Evolutionary conservation across 2,113 vertebrate species (phyloP).

Genomic region (Saimiri boliviensis): DNA sequence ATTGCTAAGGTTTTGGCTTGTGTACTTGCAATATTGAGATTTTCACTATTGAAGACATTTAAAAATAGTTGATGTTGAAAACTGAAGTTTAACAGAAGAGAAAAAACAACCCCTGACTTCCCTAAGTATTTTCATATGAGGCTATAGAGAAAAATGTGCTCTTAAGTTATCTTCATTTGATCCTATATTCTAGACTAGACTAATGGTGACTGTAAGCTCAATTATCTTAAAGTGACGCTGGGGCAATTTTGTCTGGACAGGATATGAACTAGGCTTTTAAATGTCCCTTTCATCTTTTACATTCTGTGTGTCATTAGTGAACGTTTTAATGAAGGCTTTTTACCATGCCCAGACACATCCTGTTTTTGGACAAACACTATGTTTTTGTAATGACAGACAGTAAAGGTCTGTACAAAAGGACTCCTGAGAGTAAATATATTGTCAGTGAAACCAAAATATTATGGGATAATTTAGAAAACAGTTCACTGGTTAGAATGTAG

Average conservation of each 20-base stretch:
- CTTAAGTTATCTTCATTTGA: not conserved
- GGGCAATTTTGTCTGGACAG: not conserved
- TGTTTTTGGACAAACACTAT: not conserved
- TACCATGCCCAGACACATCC: not conserved
- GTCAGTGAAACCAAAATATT: not conserved
- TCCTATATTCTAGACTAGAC: not conserved
- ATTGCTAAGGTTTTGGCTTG: not conserved
- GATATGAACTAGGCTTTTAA: not conserved
- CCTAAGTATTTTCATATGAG: not conserved
- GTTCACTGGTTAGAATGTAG: not conserved
- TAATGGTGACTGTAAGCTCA: not conserved
- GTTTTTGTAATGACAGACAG: not conserved
- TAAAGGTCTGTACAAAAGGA: not conserved
- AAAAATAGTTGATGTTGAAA: not conserved
- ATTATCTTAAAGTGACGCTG: not conserved
- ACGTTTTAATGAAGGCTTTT: not conserved
- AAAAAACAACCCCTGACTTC: not conserved
- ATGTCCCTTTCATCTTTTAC: not conserved
- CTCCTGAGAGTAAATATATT: not conserved
- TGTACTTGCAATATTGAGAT: not conserved
- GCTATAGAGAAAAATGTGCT: not conserved
- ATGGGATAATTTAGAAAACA: not conserved
- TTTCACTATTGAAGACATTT: not conserved
- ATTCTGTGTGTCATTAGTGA: not conserved
- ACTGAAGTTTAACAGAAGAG: not conserved